Percentiles rank a stretch among this genome's conserved stretches.
These are phyloP conservation scores for Meandrusa payeni DNA, from an alignment of 2,888 invertebrate species.

Conservation along the genomic window DNA sequence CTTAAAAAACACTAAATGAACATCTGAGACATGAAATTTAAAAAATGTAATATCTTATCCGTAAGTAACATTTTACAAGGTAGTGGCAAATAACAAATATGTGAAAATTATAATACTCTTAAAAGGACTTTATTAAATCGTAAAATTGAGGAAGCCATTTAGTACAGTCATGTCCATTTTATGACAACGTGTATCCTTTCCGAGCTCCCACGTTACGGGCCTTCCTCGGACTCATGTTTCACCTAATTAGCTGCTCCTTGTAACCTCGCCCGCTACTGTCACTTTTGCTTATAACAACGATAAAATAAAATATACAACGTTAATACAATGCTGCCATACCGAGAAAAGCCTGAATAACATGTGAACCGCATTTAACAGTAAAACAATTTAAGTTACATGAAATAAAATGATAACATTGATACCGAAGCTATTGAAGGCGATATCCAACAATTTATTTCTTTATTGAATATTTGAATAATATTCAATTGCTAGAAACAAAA, in stretches of 20 bases:
- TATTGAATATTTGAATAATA: too few relatives aligned
- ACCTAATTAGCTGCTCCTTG: slow-evolving; percentile 39
- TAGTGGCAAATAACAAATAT: too few relatives aligned
- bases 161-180: slow-evolving; percentile 24
- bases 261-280: slow-evolving; percentile 31
- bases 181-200: slow-evolving; percentile 21
- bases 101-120: background rate
- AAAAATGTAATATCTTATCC: too few relatives aligned
- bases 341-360: slow-evolving; percentile 4
- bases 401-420: too few relatives aligned
- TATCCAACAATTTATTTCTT: too few relatives aligned
- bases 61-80: too few relatives aligned
- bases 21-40: too few relatives aligned
- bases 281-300: slow-evolving; percentile 22
- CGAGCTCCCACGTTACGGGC: slow-evolving; percentile 28
- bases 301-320: slow-evolving; percentile 28
- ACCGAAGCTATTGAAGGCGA: too few relatives aligned
- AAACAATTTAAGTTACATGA: too few relatives aligned
- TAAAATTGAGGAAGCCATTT: background rate
- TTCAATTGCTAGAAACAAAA: too few relatives aligned
- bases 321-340: slow-evolving; percentile 20
- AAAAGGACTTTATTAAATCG: background rate
- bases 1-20: too few relatives aligned
- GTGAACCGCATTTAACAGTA: too few relatives aligned
- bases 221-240: slow-evolving; percentile 32